phyloP scores from a whole-genome alignment of 1,140 invertebrate genomes.

The Drosophila kohkoa region DNA sequence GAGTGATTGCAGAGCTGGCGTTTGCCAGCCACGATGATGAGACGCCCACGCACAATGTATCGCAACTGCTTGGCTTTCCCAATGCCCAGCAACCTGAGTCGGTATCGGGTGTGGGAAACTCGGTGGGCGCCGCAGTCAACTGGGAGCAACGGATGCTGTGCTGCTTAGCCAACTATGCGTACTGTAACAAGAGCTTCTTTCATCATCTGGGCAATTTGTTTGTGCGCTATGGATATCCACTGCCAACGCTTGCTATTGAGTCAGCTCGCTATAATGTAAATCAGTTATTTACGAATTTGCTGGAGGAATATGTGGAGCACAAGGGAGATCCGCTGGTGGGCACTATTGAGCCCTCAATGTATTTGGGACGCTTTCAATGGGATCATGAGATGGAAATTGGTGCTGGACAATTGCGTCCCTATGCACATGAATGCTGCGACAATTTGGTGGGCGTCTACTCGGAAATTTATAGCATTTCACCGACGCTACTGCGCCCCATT shows the following conservation, averaged over 20 bases:
- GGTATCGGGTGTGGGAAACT: conserved; percentile 48
- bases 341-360: conserved; percentile 98
- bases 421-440: conserved; percentile 96
- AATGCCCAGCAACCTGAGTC: conserved; percentile 85
- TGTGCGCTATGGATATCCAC: conserved; percentile 89
- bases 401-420: conserved; percentile 91
- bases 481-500: conserved; percentile 90
- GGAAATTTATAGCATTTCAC: conserved; percentile 92
- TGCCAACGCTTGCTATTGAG: conserved; percentile 88
- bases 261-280: conserved; percentile 87
- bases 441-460: conserved; percentile 97
- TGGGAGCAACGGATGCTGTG: conserved; percentile 94
- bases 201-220: conserved; percentile 89
- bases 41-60: conserved; percentile 87
- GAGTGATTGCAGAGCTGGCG: conserved; percentile 88
- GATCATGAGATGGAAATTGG: conserved; percentile 90
- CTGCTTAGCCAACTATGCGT: conserved; percentile 95
- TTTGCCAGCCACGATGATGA: conserved; percentile 88
- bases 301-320: conserved; percentile 95
- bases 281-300: conserved; percentile 89
- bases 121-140: conserved; percentile 84
- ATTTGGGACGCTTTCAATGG: conserved; percentile 95
- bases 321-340: conserved; percentile 97
- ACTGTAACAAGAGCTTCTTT: conserved; percentile 91
- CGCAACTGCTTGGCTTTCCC: conserved; percentile 88